Evolutionary conservation across 1,140 invertebrate species (phyloP).

Genomic region (Bilobella aurantiaca): DNA sequence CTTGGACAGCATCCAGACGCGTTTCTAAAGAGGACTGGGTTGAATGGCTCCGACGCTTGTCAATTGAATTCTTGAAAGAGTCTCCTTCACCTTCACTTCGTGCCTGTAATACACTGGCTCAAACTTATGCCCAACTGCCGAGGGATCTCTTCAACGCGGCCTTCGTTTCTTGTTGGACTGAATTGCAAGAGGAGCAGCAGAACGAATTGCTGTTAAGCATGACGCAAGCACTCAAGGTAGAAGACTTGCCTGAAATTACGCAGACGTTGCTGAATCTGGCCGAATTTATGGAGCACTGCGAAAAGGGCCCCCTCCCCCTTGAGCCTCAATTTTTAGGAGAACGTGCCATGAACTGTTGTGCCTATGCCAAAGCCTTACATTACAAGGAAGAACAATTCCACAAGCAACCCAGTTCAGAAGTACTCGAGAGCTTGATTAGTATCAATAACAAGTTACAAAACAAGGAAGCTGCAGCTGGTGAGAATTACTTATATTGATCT

Average conservation of each 20-base stretch:
- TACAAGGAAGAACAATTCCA: conserved; percentile 98
- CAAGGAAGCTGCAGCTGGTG: conserved; percentile 87
- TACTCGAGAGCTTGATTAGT: conserved; percentile 86
- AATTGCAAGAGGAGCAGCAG: conserved; percentile 70
- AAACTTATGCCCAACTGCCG: conserved; percentile 85
- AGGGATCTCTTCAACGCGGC: conserved; percentile 96
- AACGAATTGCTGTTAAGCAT: conserved; percentile 76
- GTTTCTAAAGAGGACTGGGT: conserved; percentile 98
- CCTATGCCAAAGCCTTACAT: conserved; percentile 77
- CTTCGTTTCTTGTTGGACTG: conserved; percentile 98
- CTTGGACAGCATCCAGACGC: conserved; percentile 77
- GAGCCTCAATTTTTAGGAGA: conserved; percentile 62
- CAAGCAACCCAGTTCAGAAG: conserved; percentile 56
- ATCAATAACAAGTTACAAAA: conserved; percentile 99
- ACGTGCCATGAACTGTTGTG: conserved; percentile 59
- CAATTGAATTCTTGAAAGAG: conserved; percentile 86
- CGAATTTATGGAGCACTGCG: conserved; percentile 99
- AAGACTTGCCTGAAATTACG: conserved; percentile 91
- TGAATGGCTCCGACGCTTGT: conserved; percentile 85
- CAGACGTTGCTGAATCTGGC: conserved; percentile 95
- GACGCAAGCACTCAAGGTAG: conserved; percentile 78
- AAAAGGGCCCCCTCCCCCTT: conserved; percentile 85
- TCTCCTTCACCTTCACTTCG: conserved; percentile 85
- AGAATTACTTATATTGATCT: neutral
- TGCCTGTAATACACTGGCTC: conserved; percentile 82